Percentiles rank a stretch among this genome's conserved stretches.
These are phyloP conservation scores for Dallia pectoralis DNA, from an alignment of 2,797 vertebrate species.

Conservation along the genomic window DNA sequence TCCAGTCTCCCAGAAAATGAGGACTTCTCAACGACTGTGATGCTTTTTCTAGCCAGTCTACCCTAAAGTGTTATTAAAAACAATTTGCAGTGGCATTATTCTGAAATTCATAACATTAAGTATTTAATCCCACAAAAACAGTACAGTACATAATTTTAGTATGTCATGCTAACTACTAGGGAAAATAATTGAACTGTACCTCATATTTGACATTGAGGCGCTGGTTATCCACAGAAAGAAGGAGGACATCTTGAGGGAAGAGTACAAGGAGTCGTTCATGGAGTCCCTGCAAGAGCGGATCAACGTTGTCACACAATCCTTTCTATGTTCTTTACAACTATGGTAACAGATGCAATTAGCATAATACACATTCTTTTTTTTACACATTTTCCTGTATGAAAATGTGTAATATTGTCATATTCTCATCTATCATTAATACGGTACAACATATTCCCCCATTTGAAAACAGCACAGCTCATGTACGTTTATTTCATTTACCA, in stretches of 20 bases:
- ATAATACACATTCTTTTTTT: too few species aligned
- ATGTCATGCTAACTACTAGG: not conserved
- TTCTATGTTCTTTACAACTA: not conserved
- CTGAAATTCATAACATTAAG: not conserved
- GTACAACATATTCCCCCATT: too few species aligned
- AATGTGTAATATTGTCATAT: too few species aligned
- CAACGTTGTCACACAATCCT: not conserved
- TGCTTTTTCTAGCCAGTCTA: slow-evolving; percentile 70
- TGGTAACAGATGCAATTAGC: not conserved
- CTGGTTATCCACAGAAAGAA: slow-evolving; percentile 78
- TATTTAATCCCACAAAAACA: not conserved
- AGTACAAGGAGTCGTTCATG: slow-evolving; percentile 80
- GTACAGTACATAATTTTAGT: not conserved
- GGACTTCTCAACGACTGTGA: slow-evolving; percentile 75
- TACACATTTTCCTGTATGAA: not conserved
- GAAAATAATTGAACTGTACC: slow-evolving; percentile 59
- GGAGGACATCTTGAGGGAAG: slow-evolving; percentile 78
- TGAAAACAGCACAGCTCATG: too few species aligned
- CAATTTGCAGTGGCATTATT: not conserved
- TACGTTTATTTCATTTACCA: too few species aligned
- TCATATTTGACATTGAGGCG: slow-evolving; percentile 73
- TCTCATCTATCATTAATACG: too few species aligned
- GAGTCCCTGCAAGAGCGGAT: slow-evolving; percentile 59
- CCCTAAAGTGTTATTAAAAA: slow-evolving; percentile 64
- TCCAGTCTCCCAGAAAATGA: slow-evolving; percentile 67